Conservation (phyloP, 2,888 invertebrate genomes). For the Caenorhabditis sulstoni region DNA sequence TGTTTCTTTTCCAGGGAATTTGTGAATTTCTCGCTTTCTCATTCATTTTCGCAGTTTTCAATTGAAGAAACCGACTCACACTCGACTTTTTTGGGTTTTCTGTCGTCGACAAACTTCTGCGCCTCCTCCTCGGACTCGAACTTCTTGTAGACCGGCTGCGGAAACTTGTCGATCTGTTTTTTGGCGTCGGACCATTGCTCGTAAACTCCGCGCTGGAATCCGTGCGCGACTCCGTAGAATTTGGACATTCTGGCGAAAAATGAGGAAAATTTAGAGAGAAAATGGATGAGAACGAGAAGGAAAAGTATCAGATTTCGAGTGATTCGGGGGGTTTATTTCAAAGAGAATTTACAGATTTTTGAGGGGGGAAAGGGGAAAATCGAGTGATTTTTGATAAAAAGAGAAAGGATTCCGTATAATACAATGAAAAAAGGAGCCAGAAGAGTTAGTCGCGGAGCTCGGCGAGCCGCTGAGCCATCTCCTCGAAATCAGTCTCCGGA, state of each 20-base stretch:
- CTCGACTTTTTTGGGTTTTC: constrained; percentile 61
- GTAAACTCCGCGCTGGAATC: constrained; percentile 64
- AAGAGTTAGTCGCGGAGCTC: constrained; percentile 63
- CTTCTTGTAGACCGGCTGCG: constrained; percentile 74
- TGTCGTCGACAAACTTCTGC: constrained; percentile 65
- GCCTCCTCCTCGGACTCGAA: constrained; percentile 71
- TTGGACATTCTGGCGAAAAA: constrained; percentile 46
- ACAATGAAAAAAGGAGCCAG: constrained; percentile 8
- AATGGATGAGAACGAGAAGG: not conserved
- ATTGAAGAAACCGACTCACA: constrained; percentile 44
- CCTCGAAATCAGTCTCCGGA: constrained; percentile 60
- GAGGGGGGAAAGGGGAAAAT: constrained; percentile 7
- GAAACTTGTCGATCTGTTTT: constrained; percentile 73
- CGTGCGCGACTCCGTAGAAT: constrained; percentile 74
- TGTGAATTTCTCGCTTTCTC: too few relatives aligned
- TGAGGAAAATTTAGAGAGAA: constrained; percentile 5
- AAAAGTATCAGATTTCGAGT: not conserved
- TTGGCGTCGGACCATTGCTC: constrained; percentile 81
- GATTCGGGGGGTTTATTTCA: constrained; percentile 11
- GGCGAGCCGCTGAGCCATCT: constrained; percentile 67
- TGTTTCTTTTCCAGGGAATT: too few relatives aligned
- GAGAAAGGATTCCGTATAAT: constrained; percentile 35
- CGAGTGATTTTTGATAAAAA: not conserved
- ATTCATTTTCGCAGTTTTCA: too few relatives aligned
- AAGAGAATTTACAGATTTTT: constrained; percentile 10